phyloP scores from a whole-genome alignment of 2,797 vertebrate species.

The Periparus ater region DNA sequence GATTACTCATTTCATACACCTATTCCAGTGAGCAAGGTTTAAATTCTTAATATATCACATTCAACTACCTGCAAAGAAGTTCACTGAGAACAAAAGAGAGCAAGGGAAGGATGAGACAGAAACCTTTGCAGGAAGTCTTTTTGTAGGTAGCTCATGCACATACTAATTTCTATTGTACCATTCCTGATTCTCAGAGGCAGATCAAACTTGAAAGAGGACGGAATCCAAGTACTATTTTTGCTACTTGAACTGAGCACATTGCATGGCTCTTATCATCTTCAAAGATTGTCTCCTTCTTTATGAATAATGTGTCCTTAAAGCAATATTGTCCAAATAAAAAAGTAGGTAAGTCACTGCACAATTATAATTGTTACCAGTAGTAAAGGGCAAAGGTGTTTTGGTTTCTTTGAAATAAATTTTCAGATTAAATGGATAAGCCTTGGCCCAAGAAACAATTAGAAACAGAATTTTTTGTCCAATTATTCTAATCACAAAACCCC shows the following conservation, averaged over 20 bases:
- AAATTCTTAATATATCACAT: slow-evolving; percentile 11
- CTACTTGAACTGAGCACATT: slow-evolving; percentile 29
- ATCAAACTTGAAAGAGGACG: slow-evolving; percentile 41
- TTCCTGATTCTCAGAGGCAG: slow-evolving; percentile 35
- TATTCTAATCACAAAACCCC: not conserved
- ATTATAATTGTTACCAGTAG: not conserved
- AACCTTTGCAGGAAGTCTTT: not conserved
- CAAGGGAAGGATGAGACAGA: not conserved
- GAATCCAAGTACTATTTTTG: slow-evolving; percentile 40
- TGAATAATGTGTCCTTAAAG: slow-evolving; percentile 54
- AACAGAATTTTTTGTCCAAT: not conserved
- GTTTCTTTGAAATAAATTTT: not conserved
- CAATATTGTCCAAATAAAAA: slow-evolving; percentile 52
- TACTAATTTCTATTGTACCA: slow-evolving; percentile 10
- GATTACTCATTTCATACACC: not conserved
- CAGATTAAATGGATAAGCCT: not conserved
- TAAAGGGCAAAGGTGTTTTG: not conserved
- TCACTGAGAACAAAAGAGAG: slow-evolving; percentile 4
- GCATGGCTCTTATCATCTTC: slow-evolving; percentile 33
- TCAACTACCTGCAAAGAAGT: not conserved
- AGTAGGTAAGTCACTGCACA: not conserved
- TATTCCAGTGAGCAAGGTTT: not conserved
- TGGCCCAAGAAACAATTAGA: not conserved
- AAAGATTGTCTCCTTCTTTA: slow-evolving; percentile 44
- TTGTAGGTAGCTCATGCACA: slow-evolving; percentile 16